Percentiles rank a stretch among this genome's conserved stretches.
phyloP scores from a whole-genome alignment of 2,797 vertebrate genomes.

The Silurus lanzhouensis region DNA sequence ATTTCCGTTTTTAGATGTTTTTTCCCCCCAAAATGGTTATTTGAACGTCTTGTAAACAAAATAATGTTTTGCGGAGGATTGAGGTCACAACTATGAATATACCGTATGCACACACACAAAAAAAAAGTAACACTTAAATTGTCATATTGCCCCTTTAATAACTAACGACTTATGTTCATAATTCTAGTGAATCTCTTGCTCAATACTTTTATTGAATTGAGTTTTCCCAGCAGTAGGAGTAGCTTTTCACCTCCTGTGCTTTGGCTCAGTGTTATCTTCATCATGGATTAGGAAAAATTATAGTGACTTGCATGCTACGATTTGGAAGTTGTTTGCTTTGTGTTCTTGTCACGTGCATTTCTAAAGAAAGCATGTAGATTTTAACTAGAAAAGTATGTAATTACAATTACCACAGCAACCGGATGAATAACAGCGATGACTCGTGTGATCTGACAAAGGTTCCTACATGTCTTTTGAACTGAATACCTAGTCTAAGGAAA shows the following conservation, averaged over 20 bases:
- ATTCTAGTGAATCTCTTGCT: background rate
- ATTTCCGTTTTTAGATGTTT: background rate
- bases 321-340: background rate
- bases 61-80: background rate
- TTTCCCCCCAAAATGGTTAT: background rate
- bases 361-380: background rate
- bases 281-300: background rate
- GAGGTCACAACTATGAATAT: background rate
- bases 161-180: background rate
- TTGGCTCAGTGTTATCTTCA: background rate
- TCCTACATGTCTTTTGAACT: background rate
- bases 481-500: background rate
- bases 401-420: background rate
- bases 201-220: background rate
- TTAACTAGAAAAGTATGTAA: background rate
- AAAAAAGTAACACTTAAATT: background rate
- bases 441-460: background rate
- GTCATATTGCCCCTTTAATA: background rate
- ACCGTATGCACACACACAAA: too few relatives aligned
- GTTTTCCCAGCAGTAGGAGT: background rate
- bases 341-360: background rate
- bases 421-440: slow-evolving; percentile 11
- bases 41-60: background rate
- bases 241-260: background rate
- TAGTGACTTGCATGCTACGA: background rate